Base-by-base conservation (phyloP, 2,888 invertebrate genomes). In the Blomia tropicalis region DNA sequence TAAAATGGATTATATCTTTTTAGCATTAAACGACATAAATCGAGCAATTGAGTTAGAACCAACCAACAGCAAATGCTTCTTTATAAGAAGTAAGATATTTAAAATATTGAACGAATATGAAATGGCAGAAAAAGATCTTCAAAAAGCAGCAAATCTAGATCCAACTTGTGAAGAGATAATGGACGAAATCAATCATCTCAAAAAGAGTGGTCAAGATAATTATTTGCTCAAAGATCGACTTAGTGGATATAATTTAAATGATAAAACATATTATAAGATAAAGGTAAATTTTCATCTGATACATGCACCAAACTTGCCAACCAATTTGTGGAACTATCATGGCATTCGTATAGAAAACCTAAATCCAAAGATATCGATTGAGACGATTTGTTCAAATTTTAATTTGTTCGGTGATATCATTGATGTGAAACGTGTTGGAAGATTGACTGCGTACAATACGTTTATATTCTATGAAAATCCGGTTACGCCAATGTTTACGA, bases 271-370 rank as follows among this genome's bases (percentile, higher is more conserved):
- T 25, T 56, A 56, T 11, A 56, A 56, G 56, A 56, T 56, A 4
- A 54, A 47, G 7, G 19, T 54, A 19, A n/a, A 53, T 14, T 47
- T 43, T 25, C 51, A 53, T 30, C n/a, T 29, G 2, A 14, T 19
- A 1, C 30, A 61, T 11, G 54, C 32, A 41, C 29, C 17, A 19
- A 30, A 30, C n/a, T 43, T 43, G 27, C 65, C 65, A 36, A 65
- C 65, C 22, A 65, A 65, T 41, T 29, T 65, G 17, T 65, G 65
- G 65, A n/a, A 29, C 32, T 65, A 65, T 41, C 53, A 63, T 29
- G 65, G 65, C 4, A 27, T 65, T 43, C 47, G 65, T 32, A 60
- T 62, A 7, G 63, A 59, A 17, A 63, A 63, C 41, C 58, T 65
- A 5, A 36, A 29, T 25, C 29, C 3, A 7, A 27, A 32, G 5